phyloP scores from a whole-genome alignment of 2,113 vertebrate genomes.

The Neomonachus schauinslandi region DNA sequence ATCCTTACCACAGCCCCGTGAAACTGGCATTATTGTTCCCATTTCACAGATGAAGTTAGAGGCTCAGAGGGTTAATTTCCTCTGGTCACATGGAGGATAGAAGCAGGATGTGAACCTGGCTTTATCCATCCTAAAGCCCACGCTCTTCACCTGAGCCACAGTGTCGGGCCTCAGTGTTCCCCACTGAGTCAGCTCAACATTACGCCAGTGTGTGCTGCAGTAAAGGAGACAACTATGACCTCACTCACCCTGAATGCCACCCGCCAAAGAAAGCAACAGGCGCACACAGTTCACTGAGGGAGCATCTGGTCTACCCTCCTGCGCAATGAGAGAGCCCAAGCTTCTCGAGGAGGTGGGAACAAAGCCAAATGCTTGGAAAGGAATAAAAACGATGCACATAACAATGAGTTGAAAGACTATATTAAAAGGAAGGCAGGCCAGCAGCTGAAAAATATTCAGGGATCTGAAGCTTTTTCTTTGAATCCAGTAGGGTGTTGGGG shows the following conservation, averaged over 20 bases:
- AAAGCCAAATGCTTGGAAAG: neutral
- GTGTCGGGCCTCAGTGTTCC: neutral
- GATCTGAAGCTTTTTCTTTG: neutral
- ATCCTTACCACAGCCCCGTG: neutral
- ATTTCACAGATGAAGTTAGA: neutral
- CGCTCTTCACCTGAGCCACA: neutral
- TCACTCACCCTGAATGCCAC: neutral
- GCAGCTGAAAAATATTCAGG: neutral
- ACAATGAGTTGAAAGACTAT: neutral
- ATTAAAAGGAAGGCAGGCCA: neutral
- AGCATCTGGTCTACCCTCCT: neutral
- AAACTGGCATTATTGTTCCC: neutral
- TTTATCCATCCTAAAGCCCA: neutral
- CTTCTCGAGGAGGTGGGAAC: neutral
- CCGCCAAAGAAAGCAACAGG: neutral
- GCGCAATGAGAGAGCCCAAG: neutral
- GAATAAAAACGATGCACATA: neutral
- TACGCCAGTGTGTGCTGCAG: no score
- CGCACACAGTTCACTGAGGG: neutral
- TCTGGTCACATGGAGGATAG: neutral
- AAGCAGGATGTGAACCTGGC: neutral
- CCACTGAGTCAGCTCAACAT: neutral
- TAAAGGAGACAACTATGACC: neutral
- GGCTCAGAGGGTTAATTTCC: neutral
- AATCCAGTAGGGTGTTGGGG: neutral